phyloP scores from a whole-genome alignment of 2,888 invertebrate species.

The Psylliodes chrysocephalus region DNA sequence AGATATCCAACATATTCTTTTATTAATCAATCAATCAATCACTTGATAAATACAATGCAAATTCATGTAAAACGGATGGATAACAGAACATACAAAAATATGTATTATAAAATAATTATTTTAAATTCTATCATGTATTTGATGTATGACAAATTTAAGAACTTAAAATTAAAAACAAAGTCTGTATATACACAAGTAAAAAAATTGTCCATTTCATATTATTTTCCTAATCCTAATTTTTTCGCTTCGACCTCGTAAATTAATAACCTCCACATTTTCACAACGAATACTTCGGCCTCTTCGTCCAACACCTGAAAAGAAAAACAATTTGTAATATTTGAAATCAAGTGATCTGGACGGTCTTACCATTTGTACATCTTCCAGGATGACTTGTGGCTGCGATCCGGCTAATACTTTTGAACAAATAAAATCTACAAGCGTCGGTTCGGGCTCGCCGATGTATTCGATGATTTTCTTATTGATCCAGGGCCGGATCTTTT shows the following conservation, averaged over 20 bases:
- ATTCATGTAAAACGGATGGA: constrained; percentile 5
- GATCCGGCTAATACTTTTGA: constrained; percentile 95
- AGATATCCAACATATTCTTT: constrained; percentile 1
- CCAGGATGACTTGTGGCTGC: constrained; percentile 92
- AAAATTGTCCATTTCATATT: constrained; percentile 50
- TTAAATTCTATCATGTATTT: constrained; percentile 13
- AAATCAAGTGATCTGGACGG: too few relatives aligned
- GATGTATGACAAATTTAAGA: constrained; percentile 19
- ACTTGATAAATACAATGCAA: constrained; percentile 1
- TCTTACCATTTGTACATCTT: constrained; percentile 97
- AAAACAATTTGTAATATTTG: not conserved
- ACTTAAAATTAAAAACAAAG: constrained; percentile 17
- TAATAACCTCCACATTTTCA: constrained; percentile 99
- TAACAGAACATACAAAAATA: constrained; percentile 25
- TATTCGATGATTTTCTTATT: constrained; percentile 99
- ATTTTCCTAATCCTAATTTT: constrained; percentile 89
- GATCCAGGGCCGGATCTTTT: constrained; percentile 98
- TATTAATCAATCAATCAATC: constrained; percentile 14
- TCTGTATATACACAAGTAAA: constrained; percentile 32
- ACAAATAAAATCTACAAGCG: constrained; percentile 99
- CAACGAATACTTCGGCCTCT: constrained; percentile 99
- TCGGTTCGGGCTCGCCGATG: constrained; percentile 98
- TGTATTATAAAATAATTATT: constrained; percentile 12
- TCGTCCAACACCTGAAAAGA: constrained; percentile 92
- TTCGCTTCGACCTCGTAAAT: constrained; percentile 99